Base-by-base conservation (phyloP, 1,140 invertebrate species). In the Drosophila nigromelanica region DNA sequence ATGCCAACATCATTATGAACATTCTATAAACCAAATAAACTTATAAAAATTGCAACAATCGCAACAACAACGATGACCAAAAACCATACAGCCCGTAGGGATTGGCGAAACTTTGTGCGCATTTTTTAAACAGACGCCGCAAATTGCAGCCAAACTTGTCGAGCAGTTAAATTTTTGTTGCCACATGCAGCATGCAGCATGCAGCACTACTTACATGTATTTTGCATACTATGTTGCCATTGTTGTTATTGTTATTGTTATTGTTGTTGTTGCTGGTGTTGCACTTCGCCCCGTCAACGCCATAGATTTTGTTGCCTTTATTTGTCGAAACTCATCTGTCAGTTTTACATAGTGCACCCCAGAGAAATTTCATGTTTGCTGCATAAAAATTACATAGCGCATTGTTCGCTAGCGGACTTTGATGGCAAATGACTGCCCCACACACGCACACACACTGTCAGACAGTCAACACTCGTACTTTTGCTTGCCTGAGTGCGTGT, bases 331-430 rank as follows among this genome's bases (percentile, higher is more conserved):
- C 71, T 86, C 82, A 87, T 86, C 82, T 87, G 82, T 82, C 82
- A 86, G 82, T 82, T 86, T 86, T 86, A 82, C 82, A 86, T 86
- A 86, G 75, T 87, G 82, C 83, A 76, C 82, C 83, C 82, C 39
- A 76, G 82, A 86, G 82, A 86, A 86, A 86, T 86, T 86, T 78
- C 60, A 79, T 82, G 78, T 87, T 89, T 86, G 82, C 81, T 86
- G 82, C 82, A 89, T 86, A 87, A 82, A 87, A 86, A 86, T 86
- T 82, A 86, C 83, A 82, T 67, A 68, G 71, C 62, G 73, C 81
- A 86, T 86, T 86, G 81, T 86, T 86, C 75, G 81, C 82, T 68
- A 68, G 60, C 64, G 52, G 76, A 86, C 82, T 86, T 86, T 86
- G 78, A 86, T 86, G 82, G 78, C 75, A 48, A 71, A 86, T 77